phyloP scores from a whole-genome alignment of 2,113 vertebrate species.

The Nibea coibor region DNA sequence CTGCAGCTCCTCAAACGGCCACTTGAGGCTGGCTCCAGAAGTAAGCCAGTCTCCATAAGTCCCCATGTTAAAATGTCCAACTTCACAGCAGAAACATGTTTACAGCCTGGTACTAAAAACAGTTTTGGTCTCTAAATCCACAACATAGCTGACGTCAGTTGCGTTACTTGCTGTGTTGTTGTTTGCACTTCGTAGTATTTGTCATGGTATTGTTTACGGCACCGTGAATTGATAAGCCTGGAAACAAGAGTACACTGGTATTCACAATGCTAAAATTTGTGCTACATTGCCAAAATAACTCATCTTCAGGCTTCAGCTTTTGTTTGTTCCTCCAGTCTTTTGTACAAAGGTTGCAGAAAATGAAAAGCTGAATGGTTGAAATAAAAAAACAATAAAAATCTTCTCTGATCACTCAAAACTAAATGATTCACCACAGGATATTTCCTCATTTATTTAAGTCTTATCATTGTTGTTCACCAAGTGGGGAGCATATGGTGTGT shows the following conservation, averaged over 20 bases:
- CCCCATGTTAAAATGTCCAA: no score
- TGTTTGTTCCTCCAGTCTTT: not conserved
- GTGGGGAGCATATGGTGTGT: not conserved
- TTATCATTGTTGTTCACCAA: not conserved
- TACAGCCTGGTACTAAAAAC: no score
- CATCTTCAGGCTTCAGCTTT: not conserved
- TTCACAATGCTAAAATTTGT: not conserved
- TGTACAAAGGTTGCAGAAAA: not conserved
- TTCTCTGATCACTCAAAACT: not conserved
- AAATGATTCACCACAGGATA: conserved; percentile 8
- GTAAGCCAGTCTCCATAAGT: no score
- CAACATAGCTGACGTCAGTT: no score
- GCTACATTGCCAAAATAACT: not conserved
- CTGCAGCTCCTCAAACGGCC: no score
- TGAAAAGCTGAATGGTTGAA: not conserved
- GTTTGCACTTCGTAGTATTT: no score
- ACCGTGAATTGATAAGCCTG: not conserved
- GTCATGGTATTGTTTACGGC: no score
- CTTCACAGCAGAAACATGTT: no score
- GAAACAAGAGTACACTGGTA: not conserved
- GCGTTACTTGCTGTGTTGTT: no score
- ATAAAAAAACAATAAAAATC: no score
- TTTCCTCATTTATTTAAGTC: conserved; percentile 5
- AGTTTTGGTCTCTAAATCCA: no score
- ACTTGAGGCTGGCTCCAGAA: no score